Evolutionary conservation across 2,113 vertebrate genomes (phyloP).

Genomic region (Catagonus wagneri): DNA sequence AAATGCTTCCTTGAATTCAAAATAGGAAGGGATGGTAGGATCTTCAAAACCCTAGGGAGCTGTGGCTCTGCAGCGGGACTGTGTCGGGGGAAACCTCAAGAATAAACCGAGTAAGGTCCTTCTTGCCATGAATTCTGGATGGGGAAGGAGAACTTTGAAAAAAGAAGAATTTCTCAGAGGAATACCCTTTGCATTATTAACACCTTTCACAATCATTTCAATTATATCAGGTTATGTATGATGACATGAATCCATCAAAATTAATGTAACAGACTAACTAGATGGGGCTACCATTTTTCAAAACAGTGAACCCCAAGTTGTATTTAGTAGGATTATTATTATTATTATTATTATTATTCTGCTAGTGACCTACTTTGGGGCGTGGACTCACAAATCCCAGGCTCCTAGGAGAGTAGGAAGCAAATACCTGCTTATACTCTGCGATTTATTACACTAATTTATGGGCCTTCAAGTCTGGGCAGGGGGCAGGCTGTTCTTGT

Average conservation of each 20-base stretch:
- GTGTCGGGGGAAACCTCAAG: background rate
- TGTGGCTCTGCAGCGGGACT: background rate
- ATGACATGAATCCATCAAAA: conserved; percentile 14
- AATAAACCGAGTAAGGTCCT: background rate
- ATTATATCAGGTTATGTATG: background rate
- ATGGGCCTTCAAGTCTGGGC: conserved; percentile 71
- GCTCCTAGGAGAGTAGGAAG: conserved; percentile 60
- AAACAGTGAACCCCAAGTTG: conserved; percentile 58
- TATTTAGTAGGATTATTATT: conserved; percentile 43
- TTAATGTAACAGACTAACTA: background rate
- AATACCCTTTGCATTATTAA: conserved; percentile 30
- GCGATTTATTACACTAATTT: conserved; percentile 77
- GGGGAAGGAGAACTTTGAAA: background rate
- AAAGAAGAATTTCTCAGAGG: conserved; percentile 13
- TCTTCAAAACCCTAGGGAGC: background rate
- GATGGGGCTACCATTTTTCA: conserved; percentile 14
- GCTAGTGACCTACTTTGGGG: conserved; percentile 75
- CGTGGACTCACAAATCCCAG: conserved; percentile 50
- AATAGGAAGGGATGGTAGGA: conserved; percentile 29
- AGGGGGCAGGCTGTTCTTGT: conserved; percentile 74
- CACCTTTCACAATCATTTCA: conserved; percentile 28
- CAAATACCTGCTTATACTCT: conserved; percentile 68
- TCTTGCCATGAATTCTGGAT: background rate
- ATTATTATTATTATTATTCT: background rate
- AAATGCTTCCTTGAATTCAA: conserved; percentile 53